A percentile compares a stretch with the other conserved stretches of the same genome.
phyloP scores from a whole-genome alignment of 2,797 vertebrate species.

The Scleropages formosus region DNA sequence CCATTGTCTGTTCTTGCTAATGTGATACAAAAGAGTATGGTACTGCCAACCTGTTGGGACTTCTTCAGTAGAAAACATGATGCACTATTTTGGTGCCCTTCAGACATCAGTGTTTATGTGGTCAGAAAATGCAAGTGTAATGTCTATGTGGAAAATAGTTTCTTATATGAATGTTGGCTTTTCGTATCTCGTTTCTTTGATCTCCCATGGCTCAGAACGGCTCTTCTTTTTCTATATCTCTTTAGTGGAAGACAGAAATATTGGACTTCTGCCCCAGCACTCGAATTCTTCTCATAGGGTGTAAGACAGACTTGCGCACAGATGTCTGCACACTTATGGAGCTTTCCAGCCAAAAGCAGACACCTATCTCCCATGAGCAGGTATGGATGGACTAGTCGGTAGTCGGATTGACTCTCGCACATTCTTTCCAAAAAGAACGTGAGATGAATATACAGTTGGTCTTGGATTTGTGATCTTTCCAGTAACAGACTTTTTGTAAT shows the following conservation, averaged over 20 bases:
- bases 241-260: constrained; percentile 91
- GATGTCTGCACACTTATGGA: constrained; percentile 91
- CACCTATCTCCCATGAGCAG: constrained; percentile 88
- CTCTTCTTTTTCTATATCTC: not conserved
- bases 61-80: not conserved
- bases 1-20: not conserved
- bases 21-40: no score
- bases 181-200: no score
- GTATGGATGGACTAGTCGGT: constrained; percentile 52
- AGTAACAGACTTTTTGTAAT: no score
- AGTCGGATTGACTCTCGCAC: not conserved
- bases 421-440: not conserved
- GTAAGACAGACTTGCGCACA: constrained; percentile 88
- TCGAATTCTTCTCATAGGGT: constrained; percentile 87
- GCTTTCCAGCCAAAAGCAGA: constrained; percentile 88
- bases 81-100: no score
- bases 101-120: no score
- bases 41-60: not conserved
- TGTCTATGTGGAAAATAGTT: no score
- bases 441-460: no score
- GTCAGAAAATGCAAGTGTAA: no score
- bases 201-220: not conserved
- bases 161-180: no score
- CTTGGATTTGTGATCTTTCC: no score
- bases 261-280: constrained; percentile 90